Evolutionary conservation across 2,113 vertebrate genomes (phyloP).

Genomic region (Dascyllus trimaculatus): DNA sequence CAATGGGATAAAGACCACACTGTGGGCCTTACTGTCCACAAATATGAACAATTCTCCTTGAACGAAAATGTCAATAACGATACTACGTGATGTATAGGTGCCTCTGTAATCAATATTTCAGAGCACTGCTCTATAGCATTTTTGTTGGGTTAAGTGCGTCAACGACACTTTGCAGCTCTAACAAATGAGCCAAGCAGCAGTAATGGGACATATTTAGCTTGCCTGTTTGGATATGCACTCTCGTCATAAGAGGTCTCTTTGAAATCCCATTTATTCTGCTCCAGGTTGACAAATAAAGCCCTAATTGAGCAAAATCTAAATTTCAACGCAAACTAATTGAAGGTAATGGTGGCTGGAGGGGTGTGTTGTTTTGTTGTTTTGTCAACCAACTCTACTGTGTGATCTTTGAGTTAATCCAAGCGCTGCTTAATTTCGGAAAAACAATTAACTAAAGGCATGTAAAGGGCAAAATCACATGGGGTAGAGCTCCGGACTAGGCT

Average conservation of each 20-base stretch:
- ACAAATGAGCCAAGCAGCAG: slow-evolving; percentile 55
- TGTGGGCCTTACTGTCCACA: slow-evolving; percentile 26
- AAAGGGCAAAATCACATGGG: slow-evolving; percentile 36
- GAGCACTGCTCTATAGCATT: slow-evolving; percentile 32
- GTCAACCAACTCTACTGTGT: slow-evolving; percentile 11
- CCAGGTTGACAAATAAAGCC: slow-evolving; percentile 60
- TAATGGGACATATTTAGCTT: slow-evolving; percentile 37
- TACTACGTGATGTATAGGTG: slow-evolving; percentile 65
- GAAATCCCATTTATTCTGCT: slow-evolving; percentile 65
- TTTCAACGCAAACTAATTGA: slow-evolving; percentile 70
- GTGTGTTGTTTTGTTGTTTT: slow-evolving; percentile 43
- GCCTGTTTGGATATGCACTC: slow-evolving; percentile 36
- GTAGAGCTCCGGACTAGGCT: slow-evolving; percentile 7
- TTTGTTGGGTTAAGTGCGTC: slow-evolving; percentile 35
- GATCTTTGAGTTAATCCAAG: slow-evolving; percentile 49
- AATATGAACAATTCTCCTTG: slow-evolving; percentile 57
- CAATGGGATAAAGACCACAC: slow-evolving; percentile 57
- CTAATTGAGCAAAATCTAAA: slow-evolving; percentile 64
- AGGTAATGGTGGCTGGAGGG: slow-evolving; percentile 44
- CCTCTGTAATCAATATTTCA: slow-evolving; percentile 49
- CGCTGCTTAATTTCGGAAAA: slow-evolving; percentile 32
- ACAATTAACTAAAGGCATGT: slow-evolving; percentile 37
- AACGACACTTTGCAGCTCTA: slow-evolving; percentile 43
- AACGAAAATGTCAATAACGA: slow-evolving; percentile 67
- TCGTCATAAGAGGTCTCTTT: slow-evolving; percentile 57